These are phyloP conservation scores for Drosophila auraria DNA, from an alignment of 1,140 invertebrate genomes.

Conservation along the genomic window DNA sequence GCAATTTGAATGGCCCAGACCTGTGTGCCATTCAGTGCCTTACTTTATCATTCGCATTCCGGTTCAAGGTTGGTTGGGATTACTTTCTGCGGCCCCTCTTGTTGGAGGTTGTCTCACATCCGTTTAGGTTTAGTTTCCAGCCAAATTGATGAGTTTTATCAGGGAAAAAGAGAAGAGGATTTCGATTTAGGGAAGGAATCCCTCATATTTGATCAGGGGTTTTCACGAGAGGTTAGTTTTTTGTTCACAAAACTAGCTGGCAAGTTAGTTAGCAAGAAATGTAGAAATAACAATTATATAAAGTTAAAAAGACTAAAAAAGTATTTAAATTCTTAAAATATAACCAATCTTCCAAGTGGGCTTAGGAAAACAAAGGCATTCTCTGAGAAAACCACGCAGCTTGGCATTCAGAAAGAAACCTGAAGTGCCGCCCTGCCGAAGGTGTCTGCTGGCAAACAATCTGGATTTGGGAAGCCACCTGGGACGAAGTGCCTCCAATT, in stretches of 20 bases:
- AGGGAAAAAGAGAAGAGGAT: not conserved
- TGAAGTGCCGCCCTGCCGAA: not conserved
- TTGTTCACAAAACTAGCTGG: not conserved
- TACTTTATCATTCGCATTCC: conserved; percentile 39
- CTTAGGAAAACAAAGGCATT: not conserved
- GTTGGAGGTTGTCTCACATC: conserved; percentile 27
- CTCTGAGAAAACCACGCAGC: not conserved
- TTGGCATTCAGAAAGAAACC: not conserved
- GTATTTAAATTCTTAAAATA: too few species aligned
- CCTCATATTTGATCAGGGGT: not conserved
- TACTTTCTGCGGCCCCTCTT: conserved; percentile 11
- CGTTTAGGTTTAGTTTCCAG: conserved; percentile 19
- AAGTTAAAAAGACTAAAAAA: not conserved
- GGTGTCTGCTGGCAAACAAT: conserved; percentile 29
- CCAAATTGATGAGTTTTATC: conserved; percentile 31
- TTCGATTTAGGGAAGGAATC: not conserved
- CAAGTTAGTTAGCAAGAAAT: not conserved
- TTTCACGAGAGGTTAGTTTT: not conserved
- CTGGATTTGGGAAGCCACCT: not conserved
- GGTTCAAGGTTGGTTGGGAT: conserved; percentile 53
- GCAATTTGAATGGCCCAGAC: conserved; percentile 67
- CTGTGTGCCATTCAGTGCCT: conserved; percentile 49
- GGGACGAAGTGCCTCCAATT: conserved; percentile 15
- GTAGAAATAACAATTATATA: not conserved
- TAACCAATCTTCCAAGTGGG: not conserved